These are phyloP conservation scores for Pipra filicauda DNA, from an alignment of 2,113 vertebrate species.

Conservation along the genomic window DNA sequence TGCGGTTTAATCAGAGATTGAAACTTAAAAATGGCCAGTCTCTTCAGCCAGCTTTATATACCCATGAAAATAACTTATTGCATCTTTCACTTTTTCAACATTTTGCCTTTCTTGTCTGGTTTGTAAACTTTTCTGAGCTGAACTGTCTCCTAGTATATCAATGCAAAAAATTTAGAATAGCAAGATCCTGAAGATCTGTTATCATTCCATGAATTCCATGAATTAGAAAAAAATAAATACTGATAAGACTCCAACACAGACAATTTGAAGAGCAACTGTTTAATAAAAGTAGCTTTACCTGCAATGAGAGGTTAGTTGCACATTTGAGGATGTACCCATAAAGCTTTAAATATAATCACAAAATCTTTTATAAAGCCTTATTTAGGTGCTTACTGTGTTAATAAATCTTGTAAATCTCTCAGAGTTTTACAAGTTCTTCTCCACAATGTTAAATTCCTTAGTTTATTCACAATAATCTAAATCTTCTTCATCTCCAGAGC, in stretches of 20 bases:
- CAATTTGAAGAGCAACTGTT: neutral
- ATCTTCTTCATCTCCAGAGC: neutral
- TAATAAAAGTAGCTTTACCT: neutral
- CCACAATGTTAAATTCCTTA: neutral
- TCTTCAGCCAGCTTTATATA: neutral
- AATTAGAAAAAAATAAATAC: neutral
- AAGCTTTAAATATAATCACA: neutral
- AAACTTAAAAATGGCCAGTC: neutral
- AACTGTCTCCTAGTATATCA: neutral
- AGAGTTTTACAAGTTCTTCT: neutral
- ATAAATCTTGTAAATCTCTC: neutral
- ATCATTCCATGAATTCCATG: neutral
- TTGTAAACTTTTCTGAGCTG: neutral
- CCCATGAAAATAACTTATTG: neutral
- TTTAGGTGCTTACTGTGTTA: neutral
- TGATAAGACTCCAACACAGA: neutral
- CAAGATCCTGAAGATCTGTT: neutral
- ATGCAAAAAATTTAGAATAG: neutral
- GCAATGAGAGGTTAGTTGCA: neutral
- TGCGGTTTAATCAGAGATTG: neutral
- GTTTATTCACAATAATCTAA: neutral
- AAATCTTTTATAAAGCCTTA: neutral
- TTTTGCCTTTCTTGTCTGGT: neutral
- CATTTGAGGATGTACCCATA: neutral
- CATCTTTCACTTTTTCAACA: neutral